These are phyloP conservation scores for Campylomormyrus tamandua DNA, from an alignment of 2,113 vertebrate genomes.

Conservation along the genomic window DNA sequence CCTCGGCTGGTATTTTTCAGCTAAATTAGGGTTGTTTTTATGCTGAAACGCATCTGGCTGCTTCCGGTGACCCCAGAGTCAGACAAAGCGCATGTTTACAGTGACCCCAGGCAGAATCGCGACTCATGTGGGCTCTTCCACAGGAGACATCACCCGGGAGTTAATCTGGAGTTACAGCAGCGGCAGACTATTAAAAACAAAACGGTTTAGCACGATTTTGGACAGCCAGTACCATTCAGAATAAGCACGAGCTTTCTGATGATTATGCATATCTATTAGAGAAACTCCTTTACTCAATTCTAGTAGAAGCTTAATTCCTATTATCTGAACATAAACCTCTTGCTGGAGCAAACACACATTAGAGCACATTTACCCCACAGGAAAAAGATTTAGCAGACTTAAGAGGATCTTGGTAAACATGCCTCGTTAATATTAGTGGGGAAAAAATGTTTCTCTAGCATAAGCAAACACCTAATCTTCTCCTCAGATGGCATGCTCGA, in stretches of 20 bases:
- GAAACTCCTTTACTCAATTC: not conserved
- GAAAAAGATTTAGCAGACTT: not conserved
- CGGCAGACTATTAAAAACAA: not conserved
- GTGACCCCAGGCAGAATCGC: not conserved
- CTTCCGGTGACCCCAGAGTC: not conserved
- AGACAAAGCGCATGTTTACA: not conserved
- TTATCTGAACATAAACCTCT: conserved; percentile 1
- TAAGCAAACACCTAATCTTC: conserved; percentile 1
- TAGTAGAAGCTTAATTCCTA: conserved; percentile 3
- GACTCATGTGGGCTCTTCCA: not conserved
- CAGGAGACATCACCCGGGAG: not conserved
- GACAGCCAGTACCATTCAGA: not conserved
- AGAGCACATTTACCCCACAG: not conserved
- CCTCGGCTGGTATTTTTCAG: not conserved
- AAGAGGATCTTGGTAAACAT: not conserved
- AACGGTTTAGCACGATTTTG: not conserved
- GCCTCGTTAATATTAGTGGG: not conserved
- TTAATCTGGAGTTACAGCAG: not conserved
- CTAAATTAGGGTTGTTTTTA: not conserved
- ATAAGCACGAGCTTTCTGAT: not conserved
- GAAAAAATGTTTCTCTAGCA: conserved; percentile 3
- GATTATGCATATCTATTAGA: not conserved
- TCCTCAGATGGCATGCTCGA: not conserved
- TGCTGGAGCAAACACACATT: not conserved
- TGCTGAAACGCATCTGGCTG: not conserved